Conservation (phyloP, 2,113 vertebrate genomes). For the Tragelaphus scriptus region DNA sequence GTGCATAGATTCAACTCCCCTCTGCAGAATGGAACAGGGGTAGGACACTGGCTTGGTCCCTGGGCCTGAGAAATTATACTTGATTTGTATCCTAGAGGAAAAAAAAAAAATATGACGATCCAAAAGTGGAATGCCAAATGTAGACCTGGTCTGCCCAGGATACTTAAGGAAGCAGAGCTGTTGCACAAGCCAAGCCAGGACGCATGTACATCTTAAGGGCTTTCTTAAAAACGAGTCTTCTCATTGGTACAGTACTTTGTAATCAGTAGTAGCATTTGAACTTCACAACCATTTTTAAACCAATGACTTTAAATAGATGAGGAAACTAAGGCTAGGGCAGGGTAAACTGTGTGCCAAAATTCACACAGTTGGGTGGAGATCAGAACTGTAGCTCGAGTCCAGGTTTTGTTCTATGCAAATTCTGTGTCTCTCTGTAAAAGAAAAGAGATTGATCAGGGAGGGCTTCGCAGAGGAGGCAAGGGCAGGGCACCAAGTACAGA, state of each 20-base stretch:
- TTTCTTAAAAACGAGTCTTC: background rate
- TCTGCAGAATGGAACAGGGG: background rate
- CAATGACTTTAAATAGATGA: background rate
- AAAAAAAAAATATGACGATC: background rate
- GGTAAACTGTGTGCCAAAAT: background rate
- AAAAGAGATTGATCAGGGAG: background rate
- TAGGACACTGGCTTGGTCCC: background rate
- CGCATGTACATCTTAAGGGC: background rate
- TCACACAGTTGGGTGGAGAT: background rate
- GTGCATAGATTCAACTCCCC: background rate
- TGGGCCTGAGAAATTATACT: background rate
- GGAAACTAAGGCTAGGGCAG: background rate
- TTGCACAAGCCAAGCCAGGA: background rate
- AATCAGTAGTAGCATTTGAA: background rate
- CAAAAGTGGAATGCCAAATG: background rate
- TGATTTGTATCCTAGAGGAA: background rate
- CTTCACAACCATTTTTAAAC: background rate
- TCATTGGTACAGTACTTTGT: background rate
- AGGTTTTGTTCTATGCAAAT: constrained; percentile 12
- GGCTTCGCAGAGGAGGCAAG: constrained; percentile 48
- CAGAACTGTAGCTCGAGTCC: background rate
- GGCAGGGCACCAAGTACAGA: background rate
- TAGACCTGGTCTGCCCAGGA: background rate
- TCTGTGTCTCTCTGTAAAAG: background rate
- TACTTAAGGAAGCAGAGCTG: background rate